Conservation (phyloP, 2,888 invertebrate genomes). For the Cryptosula pallasiana region DNA sequence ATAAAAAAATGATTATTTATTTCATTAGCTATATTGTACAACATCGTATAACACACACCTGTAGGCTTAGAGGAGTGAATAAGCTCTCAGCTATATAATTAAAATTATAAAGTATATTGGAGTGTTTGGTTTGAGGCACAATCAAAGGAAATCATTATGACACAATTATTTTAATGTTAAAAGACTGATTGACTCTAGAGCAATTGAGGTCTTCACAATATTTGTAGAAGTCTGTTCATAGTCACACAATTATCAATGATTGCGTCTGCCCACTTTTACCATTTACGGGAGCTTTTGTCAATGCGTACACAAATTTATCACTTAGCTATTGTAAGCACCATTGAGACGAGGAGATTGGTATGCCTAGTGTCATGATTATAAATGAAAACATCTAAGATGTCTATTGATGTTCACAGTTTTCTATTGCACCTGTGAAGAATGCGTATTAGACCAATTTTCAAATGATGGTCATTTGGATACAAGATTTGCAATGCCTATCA, state of each 20-base stretch:
- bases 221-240: background rate
- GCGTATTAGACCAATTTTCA: slow-evolving; percentile 2
- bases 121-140: background rate
- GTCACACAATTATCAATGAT: background rate
- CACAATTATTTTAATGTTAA: background rate
- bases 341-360: background rate
- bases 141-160: background rate
- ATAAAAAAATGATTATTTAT: background rate
- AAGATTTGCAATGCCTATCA: background rate
- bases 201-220: background rate
- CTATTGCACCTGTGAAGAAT: slow-evolving; percentile 21
- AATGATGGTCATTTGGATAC: slow-evolving; percentile 17
- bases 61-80: background rate
- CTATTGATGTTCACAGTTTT: background rate
- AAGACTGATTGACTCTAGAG: background rate
- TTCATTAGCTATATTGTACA: background rate
- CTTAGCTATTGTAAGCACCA: background rate
- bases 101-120: background rate
- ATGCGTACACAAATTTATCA: background rate
- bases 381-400: background rate
- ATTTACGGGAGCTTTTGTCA: background rate
- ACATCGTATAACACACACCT: background rate
- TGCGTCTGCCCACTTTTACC: background rate
- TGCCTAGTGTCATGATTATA: background rate
- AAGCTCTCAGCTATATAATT: background rate